Conservation (phyloP, 2,888 invertebrate species). For the Cerastis rubricosa region DNA sequence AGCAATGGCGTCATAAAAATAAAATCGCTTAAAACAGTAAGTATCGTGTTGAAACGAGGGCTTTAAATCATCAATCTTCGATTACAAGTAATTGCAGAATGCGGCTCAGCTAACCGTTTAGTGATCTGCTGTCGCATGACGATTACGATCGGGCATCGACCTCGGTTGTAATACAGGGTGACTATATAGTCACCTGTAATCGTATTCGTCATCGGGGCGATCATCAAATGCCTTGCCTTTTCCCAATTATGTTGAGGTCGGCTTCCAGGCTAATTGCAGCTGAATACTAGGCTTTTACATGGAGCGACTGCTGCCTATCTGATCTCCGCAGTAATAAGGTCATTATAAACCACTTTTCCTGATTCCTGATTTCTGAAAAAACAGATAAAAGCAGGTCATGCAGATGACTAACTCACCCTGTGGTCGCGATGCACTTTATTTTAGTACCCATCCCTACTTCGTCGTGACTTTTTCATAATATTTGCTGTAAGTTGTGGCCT, state of each 20-base stretch:
- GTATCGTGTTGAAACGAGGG: slow-evolving; percentile 44
- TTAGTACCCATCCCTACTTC: slow-evolving; percentile 22
- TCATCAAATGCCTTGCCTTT: background rate
- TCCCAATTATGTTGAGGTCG: background rate
- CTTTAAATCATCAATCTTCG: slow-evolving; percentile 19
- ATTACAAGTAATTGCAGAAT: slow-evolving; percentile 44
- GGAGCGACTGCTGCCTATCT: background rate
- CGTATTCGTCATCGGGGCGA: background rate
- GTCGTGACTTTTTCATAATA: slow-evolving; percentile 46
- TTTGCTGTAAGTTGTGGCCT: slow-evolving; percentile 68
- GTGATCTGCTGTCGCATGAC: slow-evolving; percentile 17
- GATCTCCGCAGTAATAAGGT: background rate
- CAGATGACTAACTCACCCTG: background rate
- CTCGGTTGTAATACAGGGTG: slow-evolving; percentile 1
- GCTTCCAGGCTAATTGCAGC: background rate
- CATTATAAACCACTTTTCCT: background rate
- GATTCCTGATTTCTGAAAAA: background rate
- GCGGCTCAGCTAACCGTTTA: slow-evolving; percentile 22
- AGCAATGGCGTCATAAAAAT: slow-evolving; percentile 44
- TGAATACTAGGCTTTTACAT: background rate
- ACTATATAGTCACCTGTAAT: background rate
- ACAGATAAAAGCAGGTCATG: background rate
- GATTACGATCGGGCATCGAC: slow-evolving; percentile 22
- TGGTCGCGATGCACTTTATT: slow-evolving; percentile 10
- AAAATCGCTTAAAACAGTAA: slow-evolving; percentile 34